phyloP scores from a whole-genome alignment of 2,113 vertebrate genomes.

The Pogonocichla stellata region DNA sequence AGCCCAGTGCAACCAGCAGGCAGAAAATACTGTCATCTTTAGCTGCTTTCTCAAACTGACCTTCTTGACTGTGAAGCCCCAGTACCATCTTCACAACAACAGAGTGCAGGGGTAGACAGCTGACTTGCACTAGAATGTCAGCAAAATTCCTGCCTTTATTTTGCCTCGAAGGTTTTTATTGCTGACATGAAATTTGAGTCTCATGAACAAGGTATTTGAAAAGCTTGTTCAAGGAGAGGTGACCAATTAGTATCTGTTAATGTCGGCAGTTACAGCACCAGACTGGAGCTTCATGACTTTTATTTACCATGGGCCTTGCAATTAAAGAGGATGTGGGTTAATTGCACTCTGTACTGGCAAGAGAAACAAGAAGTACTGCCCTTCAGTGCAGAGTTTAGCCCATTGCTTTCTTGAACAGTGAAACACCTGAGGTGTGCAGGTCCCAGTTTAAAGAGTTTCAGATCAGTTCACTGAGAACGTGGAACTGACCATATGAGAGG shows the following conservation, averaged over 20 bases:
- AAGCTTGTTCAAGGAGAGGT: not conserved
- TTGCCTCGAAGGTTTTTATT: not conserved
- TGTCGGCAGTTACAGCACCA: not conserved
- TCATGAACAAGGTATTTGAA: not conserved
- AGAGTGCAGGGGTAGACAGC: not conserved
- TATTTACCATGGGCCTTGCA: not conserved
- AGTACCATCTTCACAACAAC: not conserved
- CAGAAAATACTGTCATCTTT: not conserved
- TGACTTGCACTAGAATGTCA: not conserved
- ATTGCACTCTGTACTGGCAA: not conserved
- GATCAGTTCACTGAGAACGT: not conserved
- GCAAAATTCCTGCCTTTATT: not conserved
- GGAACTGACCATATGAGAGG: rapidly evolving
- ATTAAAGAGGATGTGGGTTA: not conserved
- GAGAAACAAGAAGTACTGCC: not conserved
- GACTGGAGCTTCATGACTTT: not conserved
- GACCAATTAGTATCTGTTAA: not conserved
- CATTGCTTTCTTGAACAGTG: not conserved
- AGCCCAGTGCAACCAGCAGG: not conserved
- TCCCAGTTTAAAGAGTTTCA: not conserved
- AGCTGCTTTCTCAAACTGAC: not conserved
- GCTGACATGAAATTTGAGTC: not conserved
- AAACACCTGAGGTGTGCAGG: not conserved
- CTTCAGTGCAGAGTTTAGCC: not conserved
- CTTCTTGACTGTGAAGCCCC: not conserved